Evolutionary conservation across 2,797 vertebrate species (phyloP).

Genomic region (Myotis vivesi): DNA sequence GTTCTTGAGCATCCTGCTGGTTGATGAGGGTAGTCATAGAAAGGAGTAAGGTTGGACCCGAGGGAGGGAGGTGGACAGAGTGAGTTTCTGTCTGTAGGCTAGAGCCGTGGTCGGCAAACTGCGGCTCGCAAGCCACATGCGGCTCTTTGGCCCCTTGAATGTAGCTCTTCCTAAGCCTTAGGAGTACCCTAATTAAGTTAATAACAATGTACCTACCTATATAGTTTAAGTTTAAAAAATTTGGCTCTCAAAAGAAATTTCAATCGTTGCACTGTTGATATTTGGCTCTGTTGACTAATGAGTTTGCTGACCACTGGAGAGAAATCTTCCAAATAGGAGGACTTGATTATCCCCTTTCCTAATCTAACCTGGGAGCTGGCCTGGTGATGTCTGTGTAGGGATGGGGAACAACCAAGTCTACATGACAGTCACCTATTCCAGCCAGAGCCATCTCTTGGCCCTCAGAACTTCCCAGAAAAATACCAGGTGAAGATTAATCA

Average conservation of each 20-base stretch:
- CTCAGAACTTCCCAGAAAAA: neutral
- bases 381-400: neutral
- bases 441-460: neutral
- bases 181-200: too few relatives aligned
- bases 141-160: too few relatives aligned
- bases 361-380: neutral
- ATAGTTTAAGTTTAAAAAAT: too few relatives aligned
- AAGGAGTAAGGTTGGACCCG: neutral
- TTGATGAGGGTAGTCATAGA: accelerated
- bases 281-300: too few relatives aligned
- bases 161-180: too few relatives aligned
- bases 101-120: too few relatives aligned
- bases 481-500: neutral
- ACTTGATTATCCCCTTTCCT: neutral
- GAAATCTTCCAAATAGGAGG: neutral
- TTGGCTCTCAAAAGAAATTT: too few relatives aligned
- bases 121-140: too few relatives aligned
- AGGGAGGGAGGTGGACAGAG: neutral
- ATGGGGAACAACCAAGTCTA: neutral
- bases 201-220: too few relatives aligned
- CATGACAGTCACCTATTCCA: neutral
- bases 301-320: neutral
- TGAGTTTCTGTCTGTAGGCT: neutral
- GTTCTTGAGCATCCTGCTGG: neutral
- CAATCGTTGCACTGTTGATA: too few relatives aligned